Evolutionary conservation across 2,888 invertebrate species (phyloP).

Genomic region (Eilema caniola): DNA sequence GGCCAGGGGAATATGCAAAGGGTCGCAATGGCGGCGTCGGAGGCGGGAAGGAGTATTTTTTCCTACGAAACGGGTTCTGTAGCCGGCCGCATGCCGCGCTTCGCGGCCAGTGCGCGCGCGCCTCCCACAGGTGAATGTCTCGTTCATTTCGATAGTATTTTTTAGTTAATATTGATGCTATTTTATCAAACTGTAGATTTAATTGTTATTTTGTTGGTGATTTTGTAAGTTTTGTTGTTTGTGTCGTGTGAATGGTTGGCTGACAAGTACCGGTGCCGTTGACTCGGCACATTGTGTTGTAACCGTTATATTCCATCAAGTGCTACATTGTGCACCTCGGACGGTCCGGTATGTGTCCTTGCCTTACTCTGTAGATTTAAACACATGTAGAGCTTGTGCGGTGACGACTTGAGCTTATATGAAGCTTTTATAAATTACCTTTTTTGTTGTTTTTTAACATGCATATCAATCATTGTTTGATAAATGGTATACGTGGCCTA

Average conservation of each 20-base stretch:
- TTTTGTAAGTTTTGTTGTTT: constrained; percentile 54
- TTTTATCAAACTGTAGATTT: constrained; percentile 30
- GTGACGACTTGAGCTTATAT: constrained; percentile 9
- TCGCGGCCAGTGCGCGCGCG: constrained; percentile 88
- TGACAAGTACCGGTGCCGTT: constrained; percentile 60
- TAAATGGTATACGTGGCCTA: neutral
- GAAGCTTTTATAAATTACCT: neutral
- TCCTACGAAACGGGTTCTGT: constrained; percentile 88
- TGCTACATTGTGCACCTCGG: constrained; percentile 69
- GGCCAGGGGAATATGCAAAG: constrained; percentile 79
- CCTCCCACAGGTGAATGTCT: constrained; percentile 85
- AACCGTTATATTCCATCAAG: constrained; percentile 74
- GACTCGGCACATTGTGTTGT: constrained; percentile 68
- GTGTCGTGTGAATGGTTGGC: constrained; percentile 71
- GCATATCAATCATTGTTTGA: neutral
- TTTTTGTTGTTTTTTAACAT: neutral
- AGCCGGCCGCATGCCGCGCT: constrained; percentile 87
- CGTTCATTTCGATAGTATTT: constrained; percentile 52
- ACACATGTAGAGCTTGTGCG: constrained; percentile 18
- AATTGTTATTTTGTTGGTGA: constrained; percentile 49
- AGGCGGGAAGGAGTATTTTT: constrained; percentile 82
- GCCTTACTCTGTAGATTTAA: constrained; percentile 53
- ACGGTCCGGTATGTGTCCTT: constrained; percentile 75
- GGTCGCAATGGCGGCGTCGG: constrained; percentile 75
- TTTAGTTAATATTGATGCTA: constrained; percentile 58